Conservation (phyloP, 2,797 vertebrate species). For the Buceros bicornis region DNA sequence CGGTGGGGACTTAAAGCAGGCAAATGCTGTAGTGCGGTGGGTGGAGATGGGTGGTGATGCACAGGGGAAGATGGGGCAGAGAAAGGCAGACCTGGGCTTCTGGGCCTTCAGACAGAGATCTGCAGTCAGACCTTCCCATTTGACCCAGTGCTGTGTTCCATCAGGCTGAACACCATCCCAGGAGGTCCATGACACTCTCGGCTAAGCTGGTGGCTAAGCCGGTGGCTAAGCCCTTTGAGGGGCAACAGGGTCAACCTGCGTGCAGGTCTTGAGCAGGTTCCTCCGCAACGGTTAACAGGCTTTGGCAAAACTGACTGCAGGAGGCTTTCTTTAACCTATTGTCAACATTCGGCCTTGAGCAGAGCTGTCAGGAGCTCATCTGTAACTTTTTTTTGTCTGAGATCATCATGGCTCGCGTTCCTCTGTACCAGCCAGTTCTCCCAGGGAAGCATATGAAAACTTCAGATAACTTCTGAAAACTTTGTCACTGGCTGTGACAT, state of each 20-base stretch:
- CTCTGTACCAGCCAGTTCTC: not conserved
- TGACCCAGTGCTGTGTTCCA: not conserved
- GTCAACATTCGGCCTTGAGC: not conserved
- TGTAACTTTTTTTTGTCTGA: not conserved
- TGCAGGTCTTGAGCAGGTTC: not conserved
- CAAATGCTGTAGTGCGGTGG: accelerated
- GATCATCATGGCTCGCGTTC: accelerated
- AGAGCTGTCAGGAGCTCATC: not conserved
- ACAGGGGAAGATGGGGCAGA: not conserved
- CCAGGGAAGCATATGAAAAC: not conserved
- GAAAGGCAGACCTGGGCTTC: not conserved
- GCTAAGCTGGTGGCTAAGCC: not conserved
- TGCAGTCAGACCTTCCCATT: not conserved
- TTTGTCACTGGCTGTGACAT: not conserved
- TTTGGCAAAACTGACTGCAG: not conserved
- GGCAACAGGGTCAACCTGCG: not conserved
- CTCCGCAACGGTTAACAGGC: not conserved
- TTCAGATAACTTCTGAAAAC: not conserved
- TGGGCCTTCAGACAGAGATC: not conserved
- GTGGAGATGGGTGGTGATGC: not conserved
- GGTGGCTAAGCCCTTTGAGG: not conserved
- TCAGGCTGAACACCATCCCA: accelerated
- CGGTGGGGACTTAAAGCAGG: not conserved
- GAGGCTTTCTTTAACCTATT: not conserved
- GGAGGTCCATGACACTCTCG: accelerated